phyloP scores from a whole-genome alignment of 2,797 vertebrate genomes.

The Ateles fusciceps region DNA sequence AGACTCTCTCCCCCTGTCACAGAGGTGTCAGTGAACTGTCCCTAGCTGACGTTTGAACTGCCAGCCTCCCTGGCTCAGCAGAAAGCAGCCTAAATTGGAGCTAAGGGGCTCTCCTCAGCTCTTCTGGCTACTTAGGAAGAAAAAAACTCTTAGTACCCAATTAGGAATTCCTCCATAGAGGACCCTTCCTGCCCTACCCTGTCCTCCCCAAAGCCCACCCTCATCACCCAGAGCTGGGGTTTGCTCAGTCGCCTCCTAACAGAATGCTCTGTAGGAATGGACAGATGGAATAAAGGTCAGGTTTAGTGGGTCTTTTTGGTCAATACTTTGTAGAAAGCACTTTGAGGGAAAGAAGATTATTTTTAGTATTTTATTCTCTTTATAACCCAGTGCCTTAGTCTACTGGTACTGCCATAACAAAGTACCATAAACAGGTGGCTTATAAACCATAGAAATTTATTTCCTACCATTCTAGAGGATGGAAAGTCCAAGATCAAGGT shows the following conservation, averaged over 20 bases:
- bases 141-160: slow-evolving; percentile 4
- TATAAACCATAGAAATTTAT: not conserved
- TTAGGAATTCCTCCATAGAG: not conserved
- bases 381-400: not conserved
- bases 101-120: slow-evolving; percentile 22
- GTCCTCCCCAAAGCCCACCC: not conserved
- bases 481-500: not conserved
- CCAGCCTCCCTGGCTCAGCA: not conserved
- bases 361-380: not conserved
- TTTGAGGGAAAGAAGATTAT: not conserved
- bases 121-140: not conserved
- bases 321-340: not conserved
- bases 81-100: slow-evolving; percentile 34
- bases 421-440: not conserved
- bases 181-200: not conserved
- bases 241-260: not conserved
- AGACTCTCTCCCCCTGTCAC: slow-evolving; percentile 27
- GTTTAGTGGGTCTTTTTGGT: not conserved
- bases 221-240: not conserved
- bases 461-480: not conserved
- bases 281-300: not conserved
- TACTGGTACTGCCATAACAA: not conserved
- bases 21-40: slow-evolving; percentile 33
- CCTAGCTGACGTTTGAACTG: not conserved
- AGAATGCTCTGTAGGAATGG: not conserved